Evolutionary conservation across 2,888 invertebrate species (phyloP), one percentile per base, ranked within the genome.

Genomic region (Leucoma salicis): DNA sequence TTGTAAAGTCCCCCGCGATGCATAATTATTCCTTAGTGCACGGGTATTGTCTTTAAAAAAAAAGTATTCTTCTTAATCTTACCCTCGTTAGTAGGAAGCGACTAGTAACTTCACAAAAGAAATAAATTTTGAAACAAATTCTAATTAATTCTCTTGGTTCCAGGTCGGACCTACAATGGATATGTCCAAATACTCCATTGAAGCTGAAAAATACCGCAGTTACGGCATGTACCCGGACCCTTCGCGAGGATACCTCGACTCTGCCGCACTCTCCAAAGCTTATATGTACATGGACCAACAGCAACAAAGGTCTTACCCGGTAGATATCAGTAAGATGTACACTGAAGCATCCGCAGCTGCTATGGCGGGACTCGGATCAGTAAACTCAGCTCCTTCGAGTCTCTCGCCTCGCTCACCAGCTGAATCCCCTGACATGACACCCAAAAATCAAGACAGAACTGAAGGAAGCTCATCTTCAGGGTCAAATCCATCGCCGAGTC

Each of bases 151-250:
- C 3, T 53, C 10, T 33, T 73, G 85, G 77, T 91, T 91, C 0
- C 91, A 94, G 94, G 93, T 94, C 47, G 93, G 93, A 5, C 92
- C 93, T 35, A 91, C 94, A 50, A 94, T 95, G 94, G 95, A 95
- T 69, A 94, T 94, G 93, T 87, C 90, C 0, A 94, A 94, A 69
- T 94, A 95, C 73, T 93, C 94, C 7, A 92, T 94, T 85, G 94
- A 94, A 57, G 93, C 94, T 0, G 95, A 95, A 63, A 95, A 95
- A 63, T 95, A 95, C 76, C 91, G 95, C 39, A 92, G 93, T 14
- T 95, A 94, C 82, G 93, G 94, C 45, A 94, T 94, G 94, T 94
- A 94, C 68, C 92, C 93, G 0, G 94, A 94, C 58, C 93, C 94
- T 0, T 94, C 94, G 14, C 89, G 94, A 1, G 92, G 92, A 39